Percentiles rank a stretch among this genome's conserved stretches.
Conservation (phyloP, 2,797 vertebrate genomes). For the Takifugu rubripes region DNA sequence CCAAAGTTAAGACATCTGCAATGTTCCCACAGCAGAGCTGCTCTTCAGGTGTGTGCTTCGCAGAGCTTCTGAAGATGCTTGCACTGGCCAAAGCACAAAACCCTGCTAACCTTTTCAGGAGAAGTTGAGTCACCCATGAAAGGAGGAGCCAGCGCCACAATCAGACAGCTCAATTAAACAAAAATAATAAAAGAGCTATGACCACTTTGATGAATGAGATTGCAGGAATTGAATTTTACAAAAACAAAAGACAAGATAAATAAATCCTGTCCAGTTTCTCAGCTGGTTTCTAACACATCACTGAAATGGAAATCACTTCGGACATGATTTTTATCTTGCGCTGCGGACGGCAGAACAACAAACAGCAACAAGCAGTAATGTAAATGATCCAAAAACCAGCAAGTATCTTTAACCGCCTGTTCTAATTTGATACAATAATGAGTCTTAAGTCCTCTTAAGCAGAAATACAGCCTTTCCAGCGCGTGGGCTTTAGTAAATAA, state of each 20-base stretch:
- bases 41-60: slow-evolving; percentile 23
- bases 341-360: too few species aligned
- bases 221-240: slow-evolving; percentile 34
- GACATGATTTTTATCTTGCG: too few species aligned
- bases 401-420: too few species aligned
- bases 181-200: slow-evolving; percentile 30
- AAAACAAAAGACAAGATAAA: background rate
- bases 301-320: too few species aligned
- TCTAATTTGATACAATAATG: too few species aligned
- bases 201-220: slow-evolving; percentile 18
- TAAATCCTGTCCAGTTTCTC: slow-evolving; percentile 3
- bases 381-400: too few species aligned
- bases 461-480: too few species aligned
- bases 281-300: background rate
- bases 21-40: slow-evolving; percentile 4
- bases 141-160: background rate
- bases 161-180: background rate
- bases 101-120: background rate
- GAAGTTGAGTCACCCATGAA: background rate
- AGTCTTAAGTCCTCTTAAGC: too few species aligned
- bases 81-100: background rate
- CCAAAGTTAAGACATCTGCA: slow-evolving; percentile 1
- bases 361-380: too few species aligned
- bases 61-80: slow-evolving; percentile 12
- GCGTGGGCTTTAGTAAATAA: too few species aligned